Evolutionary conservation across 2,113 vertebrate species (phyloP).

Genomic region (Podarcis raffonei): DNA sequence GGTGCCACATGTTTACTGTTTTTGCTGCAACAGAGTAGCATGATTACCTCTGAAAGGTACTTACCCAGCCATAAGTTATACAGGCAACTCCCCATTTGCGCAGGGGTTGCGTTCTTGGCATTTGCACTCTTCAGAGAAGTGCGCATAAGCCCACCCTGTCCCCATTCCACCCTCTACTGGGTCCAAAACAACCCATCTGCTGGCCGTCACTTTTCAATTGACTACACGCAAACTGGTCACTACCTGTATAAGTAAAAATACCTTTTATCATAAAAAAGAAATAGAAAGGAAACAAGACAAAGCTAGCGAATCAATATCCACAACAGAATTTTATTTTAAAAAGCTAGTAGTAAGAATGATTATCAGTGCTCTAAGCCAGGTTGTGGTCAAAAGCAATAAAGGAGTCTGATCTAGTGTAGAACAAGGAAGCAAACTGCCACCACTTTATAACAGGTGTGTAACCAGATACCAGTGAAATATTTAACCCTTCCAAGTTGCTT

Average conservation of each 20-base stretch:
- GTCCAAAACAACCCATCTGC: too few relatives aligned
- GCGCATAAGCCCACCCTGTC: too few relatives aligned
- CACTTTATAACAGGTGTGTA: constrained; percentile 4
- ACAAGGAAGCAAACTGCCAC: not conserved
- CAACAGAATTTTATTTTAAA: constrained; percentile 30
- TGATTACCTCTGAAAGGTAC: not conserved
- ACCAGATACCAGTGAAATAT: not conserved
- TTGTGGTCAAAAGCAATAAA: not conserved
- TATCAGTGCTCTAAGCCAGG: not conserved
- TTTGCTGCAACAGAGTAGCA: not conserved
- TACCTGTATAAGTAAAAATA: not conserved
- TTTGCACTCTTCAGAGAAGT: too few relatives aligned
- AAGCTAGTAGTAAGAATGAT: constrained; percentile 7
- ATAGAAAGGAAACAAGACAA: not conserved
- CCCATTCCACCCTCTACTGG: too few relatives aligned
- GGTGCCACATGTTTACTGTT: too few relatives aligned
- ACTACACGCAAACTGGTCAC: too few relatives aligned
- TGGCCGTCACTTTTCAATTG: too few relatives aligned
- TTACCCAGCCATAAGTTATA: not conserved
- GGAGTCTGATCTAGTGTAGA: not conserved
- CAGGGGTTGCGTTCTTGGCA: too few relatives aligned
- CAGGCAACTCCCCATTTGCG: too few relatives aligned
- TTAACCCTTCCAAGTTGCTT: not conserved
- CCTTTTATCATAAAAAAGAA: not conserved
- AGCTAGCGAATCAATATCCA: not conserved